These are phyloP conservation scores for Acanthis flammea DNA, from an alignment of 2,797 vertebrate species.

Conservation along the genomic window DNA sequence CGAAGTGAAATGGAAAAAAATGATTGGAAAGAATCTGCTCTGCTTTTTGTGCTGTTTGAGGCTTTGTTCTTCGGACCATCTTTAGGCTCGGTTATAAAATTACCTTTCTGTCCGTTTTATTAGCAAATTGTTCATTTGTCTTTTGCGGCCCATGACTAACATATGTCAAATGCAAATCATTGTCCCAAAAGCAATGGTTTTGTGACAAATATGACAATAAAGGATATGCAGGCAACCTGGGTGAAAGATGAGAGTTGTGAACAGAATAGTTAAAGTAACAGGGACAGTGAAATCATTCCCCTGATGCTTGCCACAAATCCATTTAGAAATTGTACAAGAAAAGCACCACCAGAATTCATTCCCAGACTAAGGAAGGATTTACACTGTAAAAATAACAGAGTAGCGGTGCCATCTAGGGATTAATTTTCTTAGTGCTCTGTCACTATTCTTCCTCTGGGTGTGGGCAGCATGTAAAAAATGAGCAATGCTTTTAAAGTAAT, in stretches of 20 bases:
- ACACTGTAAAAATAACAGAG: not conserved
- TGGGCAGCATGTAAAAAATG: not conserved
- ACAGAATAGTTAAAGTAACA: not conserved
- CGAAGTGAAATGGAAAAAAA: not conserved
- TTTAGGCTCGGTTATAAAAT: not conserved
- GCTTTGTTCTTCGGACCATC: not conserved
- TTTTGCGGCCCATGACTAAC: not conserved
- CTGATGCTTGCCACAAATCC: not conserved
- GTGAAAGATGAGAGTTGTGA: not conserved
- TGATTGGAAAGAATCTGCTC: not conserved
- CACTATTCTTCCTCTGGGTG: not conserved
- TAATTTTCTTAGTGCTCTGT: not conserved
- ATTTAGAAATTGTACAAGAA: not conserved
- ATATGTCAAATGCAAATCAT: accelerated
- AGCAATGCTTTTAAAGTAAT: not conserved
- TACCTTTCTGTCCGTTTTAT: not conserved
- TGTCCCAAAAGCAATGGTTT: accelerated
- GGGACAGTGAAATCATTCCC: not conserved
- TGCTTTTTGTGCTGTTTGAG: not conserved
- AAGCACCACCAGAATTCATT: not conserved
- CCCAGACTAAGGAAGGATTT: not conserved
- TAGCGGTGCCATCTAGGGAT: not conserved
- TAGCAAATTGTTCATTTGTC: not conserved
- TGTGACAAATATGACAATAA: not conserved
- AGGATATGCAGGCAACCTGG: not conserved